A percentile compares a stretch with the other conserved stretches of the same genome.
These are phyloP conservation scores for Zootoca vivipara DNA, from an alignment of 2,113 vertebrate species.

Conservation along the genomic window DNA sequence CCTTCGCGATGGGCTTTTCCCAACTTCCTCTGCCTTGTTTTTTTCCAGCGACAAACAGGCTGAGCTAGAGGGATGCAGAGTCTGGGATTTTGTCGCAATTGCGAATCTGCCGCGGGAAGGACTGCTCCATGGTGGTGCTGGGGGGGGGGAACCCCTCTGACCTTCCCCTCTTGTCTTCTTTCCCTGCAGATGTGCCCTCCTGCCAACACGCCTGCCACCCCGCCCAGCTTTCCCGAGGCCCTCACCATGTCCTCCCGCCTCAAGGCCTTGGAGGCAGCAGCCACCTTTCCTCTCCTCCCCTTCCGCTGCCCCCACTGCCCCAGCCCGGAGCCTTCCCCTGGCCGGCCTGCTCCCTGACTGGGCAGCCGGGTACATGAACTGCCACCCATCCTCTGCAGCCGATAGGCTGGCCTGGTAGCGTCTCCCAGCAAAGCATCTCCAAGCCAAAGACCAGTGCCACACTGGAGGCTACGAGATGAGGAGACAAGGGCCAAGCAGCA, in stretches of 20 bases:
- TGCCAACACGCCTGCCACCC: conserved; percentile 96
- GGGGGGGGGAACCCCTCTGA: background rate
- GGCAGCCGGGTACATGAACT: conserved; percentile 89
- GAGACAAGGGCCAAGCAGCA: no score
- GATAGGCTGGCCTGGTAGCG: conserved; percentile 84
- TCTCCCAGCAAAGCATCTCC: conserved; percentile 80
- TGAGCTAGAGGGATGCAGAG: no score
- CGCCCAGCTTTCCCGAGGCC: conserved; percentile 95
- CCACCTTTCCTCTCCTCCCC: conserved; percentile 86
- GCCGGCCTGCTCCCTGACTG: conserved; percentile 85
- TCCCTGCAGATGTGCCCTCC: conserved; percentile 93
- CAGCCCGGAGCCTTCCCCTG: conserved; percentile 80
- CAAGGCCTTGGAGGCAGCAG: conserved; percentile 91
- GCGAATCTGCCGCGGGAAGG: background rate
- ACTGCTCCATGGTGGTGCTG: background rate
- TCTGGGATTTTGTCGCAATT: no score
- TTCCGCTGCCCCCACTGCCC: conserved; percentile 78
- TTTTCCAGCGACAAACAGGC: no score
- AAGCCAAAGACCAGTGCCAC: conserved; percentile 91
- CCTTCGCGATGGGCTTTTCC: no score
- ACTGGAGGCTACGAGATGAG: conserved; percentile 99
- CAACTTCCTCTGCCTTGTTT: no score
- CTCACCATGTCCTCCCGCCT: conserved; percentile 97
- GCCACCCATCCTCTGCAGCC: conserved; percentile 81
- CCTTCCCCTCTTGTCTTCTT: conserved; percentile 20